These are phyloP conservation scores for Papilio polyxenes DNA, from an alignment of 1,140 invertebrate genomes.

Conservation along the genomic window DNA sequence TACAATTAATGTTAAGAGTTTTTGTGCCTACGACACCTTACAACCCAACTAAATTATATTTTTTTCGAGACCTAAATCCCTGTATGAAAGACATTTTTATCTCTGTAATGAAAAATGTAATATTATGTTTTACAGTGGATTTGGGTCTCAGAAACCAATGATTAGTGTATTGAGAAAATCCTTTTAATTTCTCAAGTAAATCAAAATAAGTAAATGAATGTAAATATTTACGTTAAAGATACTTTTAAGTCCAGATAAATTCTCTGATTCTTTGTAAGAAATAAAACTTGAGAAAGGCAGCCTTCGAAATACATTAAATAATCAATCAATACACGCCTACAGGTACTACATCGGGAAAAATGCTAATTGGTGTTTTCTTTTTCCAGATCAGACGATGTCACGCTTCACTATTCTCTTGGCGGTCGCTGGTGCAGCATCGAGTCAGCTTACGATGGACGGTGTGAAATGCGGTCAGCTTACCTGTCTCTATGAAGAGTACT, in stretches of 20 bases:
- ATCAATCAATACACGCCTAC: not conserved
- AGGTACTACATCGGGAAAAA: slow-evolving; percentile 12
- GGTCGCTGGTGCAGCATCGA: slow-evolving; percentile 57
- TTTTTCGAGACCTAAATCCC: too few species aligned
- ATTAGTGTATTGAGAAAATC: not conserved
- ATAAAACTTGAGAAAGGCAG: not conserved
- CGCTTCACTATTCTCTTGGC: slow-evolving; percentile 62
- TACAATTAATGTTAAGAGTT: too few species aligned
- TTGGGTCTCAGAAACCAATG: too few species aligned
- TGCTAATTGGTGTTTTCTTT: slow-evolving; percentile 31
- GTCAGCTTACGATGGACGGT: slow-evolving; percentile 70
- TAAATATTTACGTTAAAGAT: slow-evolving; percentile 1
- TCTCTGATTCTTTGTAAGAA: not conserved
- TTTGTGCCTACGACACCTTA: too few species aligned
- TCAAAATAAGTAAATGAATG: slow-evolving; percentile 38
- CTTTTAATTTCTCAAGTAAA: not conserved
- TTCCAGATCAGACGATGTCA: slow-evolving; percentile 61
- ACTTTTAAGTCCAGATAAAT: not conserved
- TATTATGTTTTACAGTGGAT: too few species aligned
- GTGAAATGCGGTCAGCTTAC: slow-evolving; percentile 76
- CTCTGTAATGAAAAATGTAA: too few species aligned
- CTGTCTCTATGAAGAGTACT: slow-evolving; percentile 80
- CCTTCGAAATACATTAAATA: not conserved
- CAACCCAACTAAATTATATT: too few species aligned
- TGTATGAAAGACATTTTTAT: too few species aligned